Percentiles rank a stretch among this genome's conserved stretches.
Conservation (phyloP, 2,797 vertebrate species). For the Melanotaenia maccullochi region DNA sequence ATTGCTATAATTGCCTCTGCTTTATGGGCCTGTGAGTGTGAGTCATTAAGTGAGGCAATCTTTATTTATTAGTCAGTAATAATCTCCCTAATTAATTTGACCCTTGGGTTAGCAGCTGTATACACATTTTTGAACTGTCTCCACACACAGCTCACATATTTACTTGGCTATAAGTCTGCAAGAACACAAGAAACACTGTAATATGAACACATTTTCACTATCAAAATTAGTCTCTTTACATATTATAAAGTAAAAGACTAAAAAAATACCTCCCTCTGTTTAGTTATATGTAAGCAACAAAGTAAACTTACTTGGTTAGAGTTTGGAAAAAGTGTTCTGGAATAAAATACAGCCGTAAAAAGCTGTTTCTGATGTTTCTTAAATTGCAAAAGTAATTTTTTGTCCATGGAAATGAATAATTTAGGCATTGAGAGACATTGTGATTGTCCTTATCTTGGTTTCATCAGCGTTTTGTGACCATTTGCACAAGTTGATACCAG, state of each 20-base stretch:
- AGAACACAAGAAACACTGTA: not conserved
- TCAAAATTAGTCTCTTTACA: not conserved
- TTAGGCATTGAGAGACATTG: no score
- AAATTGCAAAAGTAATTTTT: no score
- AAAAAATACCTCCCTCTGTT: not conserved
- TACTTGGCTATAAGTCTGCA: not conserved
- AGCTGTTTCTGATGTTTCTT: no score
- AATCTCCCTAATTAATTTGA: slow-evolving; percentile 2
- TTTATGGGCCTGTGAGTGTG: not conserved
- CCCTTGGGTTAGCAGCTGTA: not conserved
- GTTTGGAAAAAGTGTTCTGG: no score
- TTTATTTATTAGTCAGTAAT: not conserved
- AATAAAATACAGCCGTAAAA: no score
- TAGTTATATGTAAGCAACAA: no score
- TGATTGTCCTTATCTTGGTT: no score
- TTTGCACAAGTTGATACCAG: no score
- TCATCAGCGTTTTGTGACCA: no score
- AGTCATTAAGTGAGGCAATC: not conserved
- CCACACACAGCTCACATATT: not conserved
- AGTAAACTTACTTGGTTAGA: no score
- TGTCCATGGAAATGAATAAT: no score
- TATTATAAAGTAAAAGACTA: not conserved
- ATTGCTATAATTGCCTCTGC: not conserved
- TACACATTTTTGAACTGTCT: not conserved
- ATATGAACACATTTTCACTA: not conserved